Percentiles rank a stretch among this genome's conserved stretches.
phyloP scores from a whole-genome alignment of 2,113 vertebrate species.

The Tupaia tana region DNA sequence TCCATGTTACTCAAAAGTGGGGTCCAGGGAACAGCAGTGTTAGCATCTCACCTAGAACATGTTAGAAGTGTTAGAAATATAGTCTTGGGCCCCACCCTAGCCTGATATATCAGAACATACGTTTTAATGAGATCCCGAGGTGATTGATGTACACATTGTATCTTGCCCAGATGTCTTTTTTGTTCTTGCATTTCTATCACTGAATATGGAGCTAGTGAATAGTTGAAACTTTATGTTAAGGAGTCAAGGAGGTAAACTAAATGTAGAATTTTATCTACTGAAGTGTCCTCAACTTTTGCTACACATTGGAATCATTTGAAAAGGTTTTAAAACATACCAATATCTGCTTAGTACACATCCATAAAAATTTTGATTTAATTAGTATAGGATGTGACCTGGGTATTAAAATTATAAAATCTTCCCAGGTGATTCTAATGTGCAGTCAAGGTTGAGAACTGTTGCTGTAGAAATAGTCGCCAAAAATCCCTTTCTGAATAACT shows the following conservation, averaged over 20 bases:
- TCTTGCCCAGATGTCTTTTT: constrained; percentile 36
- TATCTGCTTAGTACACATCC: neutral
- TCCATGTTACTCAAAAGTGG: neutral
- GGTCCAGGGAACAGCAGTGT: neutral
- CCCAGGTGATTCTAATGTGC: neutral
- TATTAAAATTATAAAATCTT: constrained; percentile 15
- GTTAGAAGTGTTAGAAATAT: constrained; percentile 47
- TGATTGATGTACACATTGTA: neutral
- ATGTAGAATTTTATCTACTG: neutral
- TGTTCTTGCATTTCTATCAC: constrained; percentile 10
- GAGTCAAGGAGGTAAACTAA: neutral
- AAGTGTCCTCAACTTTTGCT: neutral
- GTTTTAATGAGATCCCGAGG: constrained; percentile 34
- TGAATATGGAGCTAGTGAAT: constrained; percentile 1
- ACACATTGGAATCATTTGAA: neutral
- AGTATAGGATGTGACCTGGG: neutral
- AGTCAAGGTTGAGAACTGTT: constrained; percentile 1
- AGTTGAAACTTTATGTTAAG: neutral
- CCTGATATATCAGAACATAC: neutral
- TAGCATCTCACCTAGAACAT: neutral
- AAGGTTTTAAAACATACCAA: neutral
- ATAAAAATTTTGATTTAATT: constrained; percentile 18
- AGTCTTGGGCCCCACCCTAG: neutral
- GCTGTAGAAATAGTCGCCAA: neutral
- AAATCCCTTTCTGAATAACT: constrained; percentile 12